Conservation (phyloP, 2,113 vertebrate species). For the Okapia johnstoni region DNA sequence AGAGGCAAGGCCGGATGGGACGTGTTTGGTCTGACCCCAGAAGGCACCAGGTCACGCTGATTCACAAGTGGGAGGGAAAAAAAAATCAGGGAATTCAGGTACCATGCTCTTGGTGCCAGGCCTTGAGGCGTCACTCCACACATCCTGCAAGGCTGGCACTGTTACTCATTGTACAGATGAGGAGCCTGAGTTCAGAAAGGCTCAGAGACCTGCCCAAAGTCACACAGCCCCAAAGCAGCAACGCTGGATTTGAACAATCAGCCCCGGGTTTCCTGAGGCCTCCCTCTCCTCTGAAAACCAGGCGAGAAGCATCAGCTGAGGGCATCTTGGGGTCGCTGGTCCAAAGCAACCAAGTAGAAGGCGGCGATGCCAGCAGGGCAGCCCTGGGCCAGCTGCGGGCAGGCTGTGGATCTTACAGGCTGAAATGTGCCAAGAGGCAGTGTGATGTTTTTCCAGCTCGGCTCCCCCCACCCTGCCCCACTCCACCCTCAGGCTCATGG, state of each 20-base stretch:
- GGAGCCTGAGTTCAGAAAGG: neutral
- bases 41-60: neutral
- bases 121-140: neutral
- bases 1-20: neutral
- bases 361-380: neutral
- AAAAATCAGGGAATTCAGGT: neutral
- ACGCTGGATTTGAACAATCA: neutral
- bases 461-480: neutral
- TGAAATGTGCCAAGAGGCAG: neutral
- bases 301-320: fast-evolving
- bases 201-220: neutral
- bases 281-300: neutral
- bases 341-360: neutral
- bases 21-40: neutral
- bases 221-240: neutral
- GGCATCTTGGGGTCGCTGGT: neutral
- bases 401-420: neutral
- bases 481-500: neutral
- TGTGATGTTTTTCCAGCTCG: neutral
- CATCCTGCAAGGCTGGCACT: neutral
- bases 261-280: neutral
- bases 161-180: neutral
- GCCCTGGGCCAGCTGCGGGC: neutral
- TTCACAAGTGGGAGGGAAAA: neutral
- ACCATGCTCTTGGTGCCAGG: neutral